Conservation (phyloP, 2,888 invertebrate species). For the Euplagia quadripunctaria region DNA sequence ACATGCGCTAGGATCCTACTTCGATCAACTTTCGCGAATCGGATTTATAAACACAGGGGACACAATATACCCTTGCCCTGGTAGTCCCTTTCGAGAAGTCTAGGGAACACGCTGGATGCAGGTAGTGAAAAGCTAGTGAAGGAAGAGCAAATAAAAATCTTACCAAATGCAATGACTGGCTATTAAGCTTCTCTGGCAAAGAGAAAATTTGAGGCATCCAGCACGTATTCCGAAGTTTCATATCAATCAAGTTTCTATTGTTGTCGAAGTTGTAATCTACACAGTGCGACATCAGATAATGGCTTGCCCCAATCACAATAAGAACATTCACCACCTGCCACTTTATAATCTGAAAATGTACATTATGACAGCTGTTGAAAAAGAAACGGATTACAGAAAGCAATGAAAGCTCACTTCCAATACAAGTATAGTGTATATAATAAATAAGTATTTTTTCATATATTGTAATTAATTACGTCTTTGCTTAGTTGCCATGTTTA, state of each 20-base stretch:
- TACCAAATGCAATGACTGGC: conserved; percentile 59
- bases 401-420: too few species aligned
- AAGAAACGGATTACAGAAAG: too few species aligned
- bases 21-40: too few species aligned
- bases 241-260: conserved; percentile 37
- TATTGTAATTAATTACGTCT: too few species aligned
- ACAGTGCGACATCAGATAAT: conserved; percentile 66
- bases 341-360: conserved; percentile 66
- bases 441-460: too few species aligned
- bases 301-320: conserved; percentile 59
- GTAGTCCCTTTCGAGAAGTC: neutral
- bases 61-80: too few species aligned
- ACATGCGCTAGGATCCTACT: too few species aligned
- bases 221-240: conserved; percentile 54
- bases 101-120: neutral
- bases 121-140: neutral
- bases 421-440: too few species aligned
- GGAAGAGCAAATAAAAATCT: conserved; percentile 18
- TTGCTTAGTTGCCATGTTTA: too few species aligned
- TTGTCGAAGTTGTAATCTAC: conserved; percentile 61
- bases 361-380: too few species aligned
- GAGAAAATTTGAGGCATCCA: conserved; percentile 66
- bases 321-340: conserved; percentile 69
- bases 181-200: conserved; percentile 47
- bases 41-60: too few species aligned